Evolutionary conservation across 2,888 invertebrate species (phyloP).

Genomic region (Hylaea fasciaria): DNA sequence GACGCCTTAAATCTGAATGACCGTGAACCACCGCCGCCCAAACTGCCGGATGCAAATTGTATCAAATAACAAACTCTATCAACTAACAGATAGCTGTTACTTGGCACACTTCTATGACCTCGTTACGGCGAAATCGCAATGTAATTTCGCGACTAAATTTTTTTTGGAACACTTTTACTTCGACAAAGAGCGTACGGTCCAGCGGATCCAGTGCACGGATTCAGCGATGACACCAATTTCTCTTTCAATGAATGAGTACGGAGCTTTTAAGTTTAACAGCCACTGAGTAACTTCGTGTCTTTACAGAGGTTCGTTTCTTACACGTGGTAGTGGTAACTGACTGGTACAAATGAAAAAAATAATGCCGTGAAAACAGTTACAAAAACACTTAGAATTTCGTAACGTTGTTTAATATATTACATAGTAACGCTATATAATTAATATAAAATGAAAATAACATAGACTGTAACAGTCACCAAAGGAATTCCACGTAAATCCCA

Average conservation of each 20-base stretch:
- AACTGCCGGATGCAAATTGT: constrained; percentile 63
- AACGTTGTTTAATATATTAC: no score
- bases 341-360: no score
- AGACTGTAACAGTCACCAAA: constrained; percentile 10
- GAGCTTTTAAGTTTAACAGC: constrained; percentile 53
- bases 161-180: constrained; percentile 84
- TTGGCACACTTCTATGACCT: constrained; percentile 80
- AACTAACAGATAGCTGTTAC: constrained; percentile 79
- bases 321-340: no score
- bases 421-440: not conserved
- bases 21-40: constrained; percentile 68
- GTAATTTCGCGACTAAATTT: constrained; percentile 83
- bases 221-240: constrained; percentile 82
- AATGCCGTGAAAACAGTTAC: no score
- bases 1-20: constrained; percentile 57
- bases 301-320: not conserved
- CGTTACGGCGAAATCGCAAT: constrained; percentile 83
- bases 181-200: constrained; percentile 69
- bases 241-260: constrained; percentile 74
- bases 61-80: constrained; percentile 57
- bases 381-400: no score
- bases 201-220: constrained; percentile 62
- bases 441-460: not conserved
- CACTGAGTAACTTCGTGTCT: constrained; percentile 47
- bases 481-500: constrained; percentile 17